Conservation (phyloP, 35 echinoderm and acorn worm genomes). For the Stichopus chloronotus region DNA sequence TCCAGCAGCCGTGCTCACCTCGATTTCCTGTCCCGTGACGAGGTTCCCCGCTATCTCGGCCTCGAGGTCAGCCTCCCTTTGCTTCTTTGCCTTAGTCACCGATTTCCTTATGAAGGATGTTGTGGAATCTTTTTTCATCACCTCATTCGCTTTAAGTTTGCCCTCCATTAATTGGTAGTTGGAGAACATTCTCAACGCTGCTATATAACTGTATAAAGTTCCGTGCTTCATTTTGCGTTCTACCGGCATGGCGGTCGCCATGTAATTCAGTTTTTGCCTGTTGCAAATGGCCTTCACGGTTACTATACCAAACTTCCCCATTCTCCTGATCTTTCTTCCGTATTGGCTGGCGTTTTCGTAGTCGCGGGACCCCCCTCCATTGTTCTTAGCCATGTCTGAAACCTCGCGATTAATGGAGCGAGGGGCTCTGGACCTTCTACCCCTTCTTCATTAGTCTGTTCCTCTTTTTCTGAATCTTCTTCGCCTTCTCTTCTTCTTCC, state of each 20-base stretch:
- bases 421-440: too few relatives aligned
- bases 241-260: not conserved
- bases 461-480: too few relatives aligned
- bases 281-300: not conserved
- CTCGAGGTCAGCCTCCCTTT: not conserved
- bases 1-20: not conserved
- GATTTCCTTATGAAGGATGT: not conserved
- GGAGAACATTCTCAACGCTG: not conserved
- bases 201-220: not conserved
- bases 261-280: not conserved
- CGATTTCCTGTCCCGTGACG: not conserved
- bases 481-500: too few relatives aligned
- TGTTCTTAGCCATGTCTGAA: not conserved
- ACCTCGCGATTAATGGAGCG: too few relatives aligned
- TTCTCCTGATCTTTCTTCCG: not conserved
- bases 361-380: not conserved
- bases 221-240: not conserved
- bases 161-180: not conserved
- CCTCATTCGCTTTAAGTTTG: not conserved
- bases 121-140: not conserved
- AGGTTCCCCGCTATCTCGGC: not conserved
- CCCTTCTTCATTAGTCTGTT: too few relatives aligned
- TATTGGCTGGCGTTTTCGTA: not conserved
- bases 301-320: not conserved
- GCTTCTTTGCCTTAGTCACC: not conserved